phyloP scores from a whole-genome alignment of 64 coral and sea anemone species.

The Porites australiensis region DNA sequence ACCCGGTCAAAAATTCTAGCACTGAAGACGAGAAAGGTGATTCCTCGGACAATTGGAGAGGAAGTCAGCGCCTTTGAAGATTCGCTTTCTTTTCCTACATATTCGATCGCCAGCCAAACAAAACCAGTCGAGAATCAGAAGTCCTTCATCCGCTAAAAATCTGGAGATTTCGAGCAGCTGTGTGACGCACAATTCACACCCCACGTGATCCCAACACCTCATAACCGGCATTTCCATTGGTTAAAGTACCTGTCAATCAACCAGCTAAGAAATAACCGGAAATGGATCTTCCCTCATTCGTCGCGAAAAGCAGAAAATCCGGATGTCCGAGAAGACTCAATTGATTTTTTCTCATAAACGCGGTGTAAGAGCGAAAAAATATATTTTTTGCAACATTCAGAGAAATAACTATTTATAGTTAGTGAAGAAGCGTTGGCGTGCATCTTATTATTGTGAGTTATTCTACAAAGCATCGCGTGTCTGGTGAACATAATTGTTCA shows the following conservation, averaged over 20 bases:
- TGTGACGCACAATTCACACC: constrained; percentile 81
- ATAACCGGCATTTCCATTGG: constrained; percentile 47
- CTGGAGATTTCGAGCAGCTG: constrained; percentile 82
- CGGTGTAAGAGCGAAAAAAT: not conserved
- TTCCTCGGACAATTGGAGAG: constrained; percentile 41
- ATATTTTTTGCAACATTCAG: not conserved
- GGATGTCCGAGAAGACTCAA: constrained; percentile 25
- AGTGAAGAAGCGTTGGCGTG: not conserved
- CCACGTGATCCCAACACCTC: constrained; percentile 67
- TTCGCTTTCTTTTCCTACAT: constrained; percentile 63
- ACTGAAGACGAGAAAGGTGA: constrained; percentile 27
- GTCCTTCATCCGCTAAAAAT: constrained; percentile 79
- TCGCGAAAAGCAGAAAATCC: constrained; percentile 16
- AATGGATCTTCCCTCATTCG: constrained; percentile 54
- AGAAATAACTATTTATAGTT: not conserved
- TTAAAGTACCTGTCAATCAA: constrained; percentile 66
- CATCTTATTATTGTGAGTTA: not conserved
- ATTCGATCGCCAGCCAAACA: constrained; percentile 55
- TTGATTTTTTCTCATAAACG: constrained; percentile 17
- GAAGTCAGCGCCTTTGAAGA: constrained; percentile 29
- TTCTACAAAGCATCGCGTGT: not conserved
- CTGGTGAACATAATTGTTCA: not conserved
- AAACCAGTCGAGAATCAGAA: constrained; percentile 48
- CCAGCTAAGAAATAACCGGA: constrained; percentile 62
- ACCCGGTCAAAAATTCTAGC: not conserved